Base-by-base conservation (phyloP, 2,888 invertebrate species). In the Hyles lineata region DNA sequence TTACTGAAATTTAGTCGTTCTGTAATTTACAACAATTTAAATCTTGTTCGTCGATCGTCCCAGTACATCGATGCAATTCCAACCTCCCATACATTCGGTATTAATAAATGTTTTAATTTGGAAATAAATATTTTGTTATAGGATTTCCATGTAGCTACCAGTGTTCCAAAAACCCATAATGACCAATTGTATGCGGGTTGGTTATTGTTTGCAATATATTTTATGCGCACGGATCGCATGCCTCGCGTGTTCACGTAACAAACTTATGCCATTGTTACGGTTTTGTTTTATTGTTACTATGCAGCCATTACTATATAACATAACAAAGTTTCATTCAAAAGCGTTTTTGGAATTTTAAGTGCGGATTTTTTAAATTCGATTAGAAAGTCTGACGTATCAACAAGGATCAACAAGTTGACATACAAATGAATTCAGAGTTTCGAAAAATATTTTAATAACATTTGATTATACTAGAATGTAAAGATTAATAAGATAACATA, bases 261-360 rank as follows among this genome's bases (percentile, higher is more conserved):
- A n/a, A 67, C 43, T 67, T 23, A 67, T 67, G 50, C 21, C 50
- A 50, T 23, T 23, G 67, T 67, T 67, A 43, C 23, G 7, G 67
- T 50, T 23, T 62, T 67, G 23, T 63, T 43, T 63, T 63, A 63
- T 63, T 63, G 15, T 43, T 63, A 63, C 63, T 35, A 63, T 21
- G 43, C 35, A n/a, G 19, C n/a, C 7, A 11, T n/a, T 32, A n/a
- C 15, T 6, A 4, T 15, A 17, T 61, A 61, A 29, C 63, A n/a
- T n/a, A 21, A 35, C 21, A n/a, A n/a, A n/a, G 21, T 63, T 63
- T 63, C 63, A 63, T 63, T 43, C 35, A 63, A 63, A 35, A n/a
- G n/a, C 43, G n/a, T 43, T 35, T 63, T 35, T 11, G 35, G 63
- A 63, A 43, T 63, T 63, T 43, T 15, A 43, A 43, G 21, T 21